Conservation (phyloP, 2,888 invertebrate species). For the Eurois occulta region DNA sequence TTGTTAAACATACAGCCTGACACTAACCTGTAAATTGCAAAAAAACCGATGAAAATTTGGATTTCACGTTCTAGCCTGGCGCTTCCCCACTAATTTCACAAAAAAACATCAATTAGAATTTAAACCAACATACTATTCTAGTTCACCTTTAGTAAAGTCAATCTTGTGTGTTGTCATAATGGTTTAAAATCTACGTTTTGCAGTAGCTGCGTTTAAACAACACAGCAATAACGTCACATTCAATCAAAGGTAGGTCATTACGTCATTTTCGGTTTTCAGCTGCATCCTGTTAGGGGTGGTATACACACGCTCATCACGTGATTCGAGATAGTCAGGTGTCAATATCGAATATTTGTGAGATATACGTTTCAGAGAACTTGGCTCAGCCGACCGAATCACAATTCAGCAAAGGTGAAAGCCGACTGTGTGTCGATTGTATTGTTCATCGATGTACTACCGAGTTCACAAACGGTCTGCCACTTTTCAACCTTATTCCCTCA, state of each 20-base stretch:
- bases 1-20: too few relatives aligned
- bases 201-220: neutral
- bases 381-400: neutral
- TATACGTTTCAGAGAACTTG: neutral
- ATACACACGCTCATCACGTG: neutral
- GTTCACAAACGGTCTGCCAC: neutral
- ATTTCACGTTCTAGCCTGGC: too few relatives aligned
- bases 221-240: conserved; percentile 15
- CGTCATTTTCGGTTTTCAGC: conserved; percentile 44
- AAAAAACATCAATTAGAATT: neutral
- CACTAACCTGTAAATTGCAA: too few relatives aligned
- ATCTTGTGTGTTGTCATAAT: neutral
- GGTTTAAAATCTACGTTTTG: neutral
- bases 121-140: neutral
- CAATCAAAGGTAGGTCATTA: conserved; percentile 38
- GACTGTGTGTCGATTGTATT: neutral
- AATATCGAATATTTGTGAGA: neutral
- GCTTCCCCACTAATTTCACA: too few relatives aligned
- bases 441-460: neutral
- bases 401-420: neutral
- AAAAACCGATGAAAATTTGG: too few relatives aligned
- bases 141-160: too few relatives aligned
- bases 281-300: neutral
- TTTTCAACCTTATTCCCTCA: neutral
- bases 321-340: neutral